Evolutionary conservation across 1,140 invertebrate genomes (phyloP), one percentile per base, ranked within the genome.

Genomic region (Kradibia gibbosae): DNA sequence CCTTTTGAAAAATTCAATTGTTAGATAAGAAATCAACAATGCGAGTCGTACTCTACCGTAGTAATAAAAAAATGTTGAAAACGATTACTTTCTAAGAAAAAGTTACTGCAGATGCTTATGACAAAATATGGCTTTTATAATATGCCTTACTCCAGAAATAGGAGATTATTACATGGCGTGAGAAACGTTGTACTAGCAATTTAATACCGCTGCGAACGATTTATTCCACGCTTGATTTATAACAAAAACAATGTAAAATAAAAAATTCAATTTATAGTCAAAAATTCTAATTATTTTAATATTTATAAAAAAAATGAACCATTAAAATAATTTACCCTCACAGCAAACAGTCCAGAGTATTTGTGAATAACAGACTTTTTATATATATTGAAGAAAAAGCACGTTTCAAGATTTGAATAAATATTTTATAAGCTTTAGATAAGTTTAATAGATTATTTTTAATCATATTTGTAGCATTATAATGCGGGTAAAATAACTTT

Each of bases 21-120:
- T 45, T 20, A n/a, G 3, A 55, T n/a, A 25, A 55, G 3, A 55
- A 55, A 55, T 31, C 25, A 60, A 1, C 8, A 60, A 60, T 31
- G 25, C 25, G 7, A 31, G 31, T 60, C 25, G 31, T 0, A 13
- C 1, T 70, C 20, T 11, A 70, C 1, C 42, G n/a, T 70, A 4
- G 65, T 70, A 70, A 42, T 39, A 70, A 39, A 70, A 20, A 60
- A 20, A 70, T 70, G 22, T 39, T 62, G 25, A 62, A 62, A 62
- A 17, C 2, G 10, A 39, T 70, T 70, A 39, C 22, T 70, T 70
- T 42, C 36, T 39, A 70, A 17, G 5, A 42, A 39, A 70, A 70
- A 39, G 17, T 70, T n/a, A 42, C 13, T 7, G 22, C 7, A 20
- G 36, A 42, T 70, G 20, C 25, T 4, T 65, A n/a, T 70, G 65